Evolutionary conservation across 2,888 invertebrate species (phyloP).

Genomic region (Dicycla oo): DNA sequence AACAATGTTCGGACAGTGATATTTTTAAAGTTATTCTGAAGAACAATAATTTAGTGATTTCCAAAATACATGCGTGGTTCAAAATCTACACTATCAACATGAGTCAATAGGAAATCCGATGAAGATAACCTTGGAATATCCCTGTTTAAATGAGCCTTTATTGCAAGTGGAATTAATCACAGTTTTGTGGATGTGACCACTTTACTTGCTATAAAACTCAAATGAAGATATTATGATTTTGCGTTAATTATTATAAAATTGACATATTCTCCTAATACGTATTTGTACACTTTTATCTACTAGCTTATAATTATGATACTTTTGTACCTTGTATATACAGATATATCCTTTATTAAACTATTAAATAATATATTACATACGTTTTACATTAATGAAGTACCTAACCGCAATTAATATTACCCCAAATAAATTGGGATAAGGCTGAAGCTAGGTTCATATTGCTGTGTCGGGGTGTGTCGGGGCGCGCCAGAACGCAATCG

Average conservation of each 20-base stretch:
- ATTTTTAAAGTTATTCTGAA: conserved; percentile 18
- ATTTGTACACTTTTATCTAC: conserved; percentile 60
- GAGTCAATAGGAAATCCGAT: conserved; percentile 49
- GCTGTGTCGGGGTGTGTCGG: too few species aligned
- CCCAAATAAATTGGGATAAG: too few species aligned
- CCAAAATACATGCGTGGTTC: neutral
- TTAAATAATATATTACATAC: conserved; percentile 36
- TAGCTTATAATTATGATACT: conserved; percentile 71
- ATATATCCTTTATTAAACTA: conserved; percentile 72
- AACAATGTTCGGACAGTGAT: conserved; percentile 9
- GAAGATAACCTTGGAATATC: conserved; percentile 34
- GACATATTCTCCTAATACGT: conserved; percentile 44
- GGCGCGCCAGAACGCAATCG: too few species aligned
- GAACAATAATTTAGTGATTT: neutral
- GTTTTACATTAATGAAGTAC: conserved; percentile 25
- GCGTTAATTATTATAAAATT: conserved; percentile 33
- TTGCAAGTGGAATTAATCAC: conserved; percentile 20
- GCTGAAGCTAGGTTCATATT: too few species aligned
- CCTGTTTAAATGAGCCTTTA: neutral
- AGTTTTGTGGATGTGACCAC: neutral
- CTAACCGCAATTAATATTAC: neutral
- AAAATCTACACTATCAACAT: neutral
- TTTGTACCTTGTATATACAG: conserved; percentile 81
- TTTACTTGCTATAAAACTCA: conserved; percentile 7
- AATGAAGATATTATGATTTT: conserved; percentile 25